Evolutionary conservation across 2,113 vertebrate species (phyloP).

Genomic region (Ramphastos sulfuratus): DNA sequence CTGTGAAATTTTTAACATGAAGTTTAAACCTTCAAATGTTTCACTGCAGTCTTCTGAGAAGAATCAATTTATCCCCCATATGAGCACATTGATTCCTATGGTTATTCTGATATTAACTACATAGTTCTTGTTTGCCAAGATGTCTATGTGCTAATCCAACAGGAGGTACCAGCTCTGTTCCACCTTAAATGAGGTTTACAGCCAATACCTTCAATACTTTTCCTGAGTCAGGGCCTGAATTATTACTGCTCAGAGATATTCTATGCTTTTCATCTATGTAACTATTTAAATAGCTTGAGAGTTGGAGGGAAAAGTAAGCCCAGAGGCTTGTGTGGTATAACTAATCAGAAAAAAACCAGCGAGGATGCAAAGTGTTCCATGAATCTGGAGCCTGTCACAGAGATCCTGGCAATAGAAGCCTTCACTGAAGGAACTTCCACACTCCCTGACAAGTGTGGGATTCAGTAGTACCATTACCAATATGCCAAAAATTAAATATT

Average conservation of each 20-base stretch:
- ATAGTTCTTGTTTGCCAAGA: not conserved
- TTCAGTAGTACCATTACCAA: not conserved
- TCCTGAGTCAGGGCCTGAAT: not conserved
- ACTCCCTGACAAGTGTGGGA: not conserved
- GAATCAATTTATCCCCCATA: not conserved
- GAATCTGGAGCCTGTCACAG: not conserved
- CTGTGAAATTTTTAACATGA: not conserved
- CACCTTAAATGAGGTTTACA: not conserved
- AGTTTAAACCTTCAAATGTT: not conserved
- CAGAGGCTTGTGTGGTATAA: not conserved
- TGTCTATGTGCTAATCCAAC: not conserved
- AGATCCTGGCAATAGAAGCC: not conserved
- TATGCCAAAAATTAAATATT: not conserved
- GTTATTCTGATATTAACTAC: not conserved
- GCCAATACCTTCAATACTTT: not conserved
- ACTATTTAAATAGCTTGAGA: not conserved
- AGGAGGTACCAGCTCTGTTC: not conserved
- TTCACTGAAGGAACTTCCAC: rapidly evolving
- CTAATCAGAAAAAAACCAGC: not conserved
- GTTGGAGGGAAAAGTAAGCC: not conserved
- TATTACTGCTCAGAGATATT: not conserved
- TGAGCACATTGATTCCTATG: not conserved
- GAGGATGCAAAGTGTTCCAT: not conserved
- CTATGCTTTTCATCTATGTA: not conserved
- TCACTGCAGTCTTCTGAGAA: not conserved